phyloP scores from a whole-genome alignment of 2,797 vertebrate species.

The Petrocephalus sullivani region DNA sequence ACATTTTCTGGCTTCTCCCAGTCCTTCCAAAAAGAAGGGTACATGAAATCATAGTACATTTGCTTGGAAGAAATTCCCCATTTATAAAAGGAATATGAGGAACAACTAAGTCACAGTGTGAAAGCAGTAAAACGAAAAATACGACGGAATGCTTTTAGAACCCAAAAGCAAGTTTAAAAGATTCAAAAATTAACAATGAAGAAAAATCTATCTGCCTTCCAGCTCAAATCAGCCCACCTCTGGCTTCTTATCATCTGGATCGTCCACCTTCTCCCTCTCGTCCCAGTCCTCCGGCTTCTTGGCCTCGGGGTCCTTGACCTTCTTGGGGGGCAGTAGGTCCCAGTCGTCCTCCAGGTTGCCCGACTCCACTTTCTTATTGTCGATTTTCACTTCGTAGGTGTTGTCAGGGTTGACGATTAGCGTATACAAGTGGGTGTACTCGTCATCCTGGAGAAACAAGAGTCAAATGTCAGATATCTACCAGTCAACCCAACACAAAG shows the following conservation, averaged over 20 bases:
- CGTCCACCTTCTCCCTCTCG: slow-evolving; percentile 68
- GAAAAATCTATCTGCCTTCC: not conserved
- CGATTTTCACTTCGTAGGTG: slow-evolving; percentile 80
- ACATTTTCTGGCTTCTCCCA: slow-evolving; percentile 53
- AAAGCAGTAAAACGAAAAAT: not conserved
- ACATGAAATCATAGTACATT: not conserved
- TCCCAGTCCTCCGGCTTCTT: slow-evolving; percentile 79
- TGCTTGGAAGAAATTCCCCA: not conserved
- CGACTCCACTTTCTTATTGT: slow-evolving; percentile 75
- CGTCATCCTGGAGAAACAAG: slow-evolving; percentile 66
- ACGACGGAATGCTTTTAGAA: not conserved
- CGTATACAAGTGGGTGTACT: slow-evolving; percentile 75
- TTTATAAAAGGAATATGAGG: not conserved
- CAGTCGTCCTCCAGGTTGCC: slow-evolving; percentile 74
- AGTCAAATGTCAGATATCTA: not conserved
- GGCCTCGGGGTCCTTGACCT: slow-evolving; percentile 72
- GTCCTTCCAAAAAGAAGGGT: slow-evolving; percentile 36
- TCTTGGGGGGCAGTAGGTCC: slow-evolving; percentile 74
- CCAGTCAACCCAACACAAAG: not conserved
- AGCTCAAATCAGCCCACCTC: slow-evolving; percentile 54
- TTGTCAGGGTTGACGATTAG: slow-evolving; percentile 72
- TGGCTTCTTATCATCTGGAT: slow-evolving; percentile 74
- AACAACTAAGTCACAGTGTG: not conserved
- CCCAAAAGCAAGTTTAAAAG: not conserved
- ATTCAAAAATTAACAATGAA: not conserved